Conservation (phyloP, 2,888 invertebrate genomes). For the Timema podura region DNA sequence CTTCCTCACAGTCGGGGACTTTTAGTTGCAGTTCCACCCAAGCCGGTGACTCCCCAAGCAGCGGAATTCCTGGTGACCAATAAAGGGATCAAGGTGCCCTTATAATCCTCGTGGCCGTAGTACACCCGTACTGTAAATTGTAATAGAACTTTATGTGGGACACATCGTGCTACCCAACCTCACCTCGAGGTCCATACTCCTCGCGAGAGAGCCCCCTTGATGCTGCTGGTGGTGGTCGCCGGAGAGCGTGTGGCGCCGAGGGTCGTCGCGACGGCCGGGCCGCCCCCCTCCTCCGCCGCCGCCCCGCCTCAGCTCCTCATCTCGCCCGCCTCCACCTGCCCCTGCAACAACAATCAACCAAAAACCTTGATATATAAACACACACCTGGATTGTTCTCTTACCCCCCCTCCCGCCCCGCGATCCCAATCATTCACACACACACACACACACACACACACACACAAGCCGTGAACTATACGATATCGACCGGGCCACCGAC, state of each 20-base stretch:
- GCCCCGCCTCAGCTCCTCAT: constrained; percentile 41
- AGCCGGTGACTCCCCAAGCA: too few species aligned
- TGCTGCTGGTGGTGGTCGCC: constrained; percentile 67
- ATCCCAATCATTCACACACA: not conserved
- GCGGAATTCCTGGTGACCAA: too few species aligned
- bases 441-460: too few species aligned
- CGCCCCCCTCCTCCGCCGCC: constrained; percentile 28
- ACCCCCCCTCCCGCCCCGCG: not conserved
- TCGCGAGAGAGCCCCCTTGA: constrained; percentile 53
- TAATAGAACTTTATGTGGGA: too few species aligned
- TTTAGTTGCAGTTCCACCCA: too few species aligned
- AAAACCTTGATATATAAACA: not conserved
- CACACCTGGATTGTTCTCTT: not conserved
- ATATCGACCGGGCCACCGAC: too few species aligned
- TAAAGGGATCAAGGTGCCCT: too few species aligned
- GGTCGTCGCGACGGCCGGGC: constrained; percentile 61
- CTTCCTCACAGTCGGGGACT: too few species aligned
- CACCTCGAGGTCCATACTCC: constrained; percentile 77
- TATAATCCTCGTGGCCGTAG: too few species aligned
- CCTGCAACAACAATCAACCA: constrained; percentile 35
- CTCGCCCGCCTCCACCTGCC: constrained; percentile 41
- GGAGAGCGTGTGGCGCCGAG: constrained; percentile 75
- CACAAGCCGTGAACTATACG: too few species aligned
- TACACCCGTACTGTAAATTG: too few species aligned
- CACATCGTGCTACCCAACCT: constrained; percentile 35